Base-by-base conservation (phyloP, 2,888 invertebrate species). In the Galerucella nymphaeae region DNA sequence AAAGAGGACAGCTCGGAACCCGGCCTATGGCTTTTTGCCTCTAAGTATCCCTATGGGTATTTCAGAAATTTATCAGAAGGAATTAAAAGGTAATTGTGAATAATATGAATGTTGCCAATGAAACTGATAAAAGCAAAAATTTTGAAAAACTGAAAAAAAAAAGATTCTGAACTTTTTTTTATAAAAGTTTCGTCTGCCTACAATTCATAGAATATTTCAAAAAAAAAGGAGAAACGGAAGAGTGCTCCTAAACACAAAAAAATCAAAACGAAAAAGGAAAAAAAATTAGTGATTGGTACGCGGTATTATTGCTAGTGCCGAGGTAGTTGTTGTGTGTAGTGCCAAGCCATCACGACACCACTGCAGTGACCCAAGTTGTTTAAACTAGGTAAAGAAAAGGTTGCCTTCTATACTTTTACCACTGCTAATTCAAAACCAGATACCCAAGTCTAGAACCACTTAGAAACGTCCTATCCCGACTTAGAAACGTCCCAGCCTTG, bases 361-460 rank as follows among this genome's bases (percentile, higher is more conserved):
- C 80, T 78, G 75, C 78, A 79, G 77, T 81, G 75, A 74, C 92
- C 91, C 90, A 96, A 76, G 59, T 67, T 20, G 53, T 61, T 58
- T 42, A 53, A 68, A 65, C 48, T 58, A 71, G 59, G 48, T 58
- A 61, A 53, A 55, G 14, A 73, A 65, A 57, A 64, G 59, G 59
- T 68, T 67, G 71, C 41, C 63, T 62, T 63, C 30, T 53, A 53
- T 65, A 30, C 13, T 30, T 68, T 68, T 20, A 58, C 66, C 55
- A 68, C 8, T 30, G 30, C 30, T 30, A 30, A 30, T 30, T 30
- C 30, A 30, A 30, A 30, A 30, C 30, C 30, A 30, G 30, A 0
- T 30, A 30, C 30, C 30, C 6, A 30, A 30, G 30, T 30, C 23
- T 30, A 30, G 23, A 30, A n/a, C n/a, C n/a, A n/a, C n/a, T n/a